Conservation (phyloP, 2,797 vertebrate genomes). For the Menidia menidia region DNA sequence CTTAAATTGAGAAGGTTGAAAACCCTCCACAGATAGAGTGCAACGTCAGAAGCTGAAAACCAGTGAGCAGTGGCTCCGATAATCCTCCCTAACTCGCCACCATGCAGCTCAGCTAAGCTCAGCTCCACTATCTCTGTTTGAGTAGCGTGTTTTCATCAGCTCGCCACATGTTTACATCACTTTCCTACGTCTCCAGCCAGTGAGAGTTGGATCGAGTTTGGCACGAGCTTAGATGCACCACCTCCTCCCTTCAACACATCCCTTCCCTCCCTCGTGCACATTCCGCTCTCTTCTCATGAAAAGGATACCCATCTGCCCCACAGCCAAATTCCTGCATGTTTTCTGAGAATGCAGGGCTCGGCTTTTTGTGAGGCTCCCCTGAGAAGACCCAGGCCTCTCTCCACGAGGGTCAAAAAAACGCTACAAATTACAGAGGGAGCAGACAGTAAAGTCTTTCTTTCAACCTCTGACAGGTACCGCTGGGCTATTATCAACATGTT, state of each 20-base stretch:
- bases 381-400: constrained; percentile 34
- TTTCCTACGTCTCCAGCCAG: constrained; percentile 53
- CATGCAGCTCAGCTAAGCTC: constrained; percentile 17
- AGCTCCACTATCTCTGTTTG: constrained; percentile 40
- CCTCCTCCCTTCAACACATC: constrained; percentile 48
- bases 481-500: constrained; percentile 64
- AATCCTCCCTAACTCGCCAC: not conserved
- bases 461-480: constrained; percentile 68
- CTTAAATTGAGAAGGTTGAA: not conserved
- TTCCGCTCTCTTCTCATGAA: constrained; percentile 69
- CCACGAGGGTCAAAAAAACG: constrained; percentile 56
- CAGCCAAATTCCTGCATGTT: constrained; percentile 87
- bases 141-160: constrained; percentile 68
- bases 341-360: constrained; percentile 75
- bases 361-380: constrained; percentile 46
- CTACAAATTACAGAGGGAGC: constrained; percentile 73
- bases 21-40: constrained; percentile 12
- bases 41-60: constrained; percentile 16
- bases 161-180: constrained; percentile 74
- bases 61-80: not conserved
- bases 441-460: constrained; percentile 69
- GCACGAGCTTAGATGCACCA: constrained; percentile 44
- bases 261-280: constrained; percentile 61
- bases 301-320: constrained; percentile 81
- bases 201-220: constrained; percentile 43